Percentiles rank a stretch among this genome's conserved stretches.
Conservation (phyloP, 2,888 invertebrate species). For the Axea sp. region DNA sequence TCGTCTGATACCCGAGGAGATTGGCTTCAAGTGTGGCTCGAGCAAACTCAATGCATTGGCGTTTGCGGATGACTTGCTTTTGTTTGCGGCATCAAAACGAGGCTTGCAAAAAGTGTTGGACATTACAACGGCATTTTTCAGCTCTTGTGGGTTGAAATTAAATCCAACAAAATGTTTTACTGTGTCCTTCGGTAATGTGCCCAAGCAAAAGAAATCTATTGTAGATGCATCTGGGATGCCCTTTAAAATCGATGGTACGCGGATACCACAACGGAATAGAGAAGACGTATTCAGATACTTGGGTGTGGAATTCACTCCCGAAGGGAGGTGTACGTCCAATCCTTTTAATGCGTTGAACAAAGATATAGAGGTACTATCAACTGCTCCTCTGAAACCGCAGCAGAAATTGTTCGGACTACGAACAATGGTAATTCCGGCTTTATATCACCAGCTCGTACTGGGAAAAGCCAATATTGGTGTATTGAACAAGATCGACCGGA, state of each 20-base stretch:
- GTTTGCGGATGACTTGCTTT: not conserved
- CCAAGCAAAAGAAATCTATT: constrained; percentile 1
- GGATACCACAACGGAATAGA: not conserved
- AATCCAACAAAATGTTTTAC: not conserved
- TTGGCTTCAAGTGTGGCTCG: not conserved
- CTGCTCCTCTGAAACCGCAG: constrained; percentile 59
- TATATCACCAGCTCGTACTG: constrained; percentile 69
- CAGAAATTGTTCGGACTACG: constrained; percentile 60
- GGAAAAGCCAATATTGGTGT: constrained; percentile 64
- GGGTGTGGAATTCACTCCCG: constrained; percentile 13
- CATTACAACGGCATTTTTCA: not conserved
- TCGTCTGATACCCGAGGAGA: not conserved
- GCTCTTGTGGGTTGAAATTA: not conserved
- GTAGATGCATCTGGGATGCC: not conserved
- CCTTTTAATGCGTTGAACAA: not conserved
- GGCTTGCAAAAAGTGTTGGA: not conserved
- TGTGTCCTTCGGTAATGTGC: not conserved
- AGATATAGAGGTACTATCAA: not conserved
- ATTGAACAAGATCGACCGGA: constrained; percentile 71
- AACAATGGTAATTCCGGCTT: constrained; percentile 19
- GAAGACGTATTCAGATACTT: constrained; percentile 25
- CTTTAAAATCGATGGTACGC: not conserved
- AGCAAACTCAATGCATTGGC: not conserved
- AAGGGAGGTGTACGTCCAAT: not conserved
- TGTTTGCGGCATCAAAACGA: not conserved